These are phyloP conservation scores for Pachyuromys duprasi DNA, from an alignment of 2,797 vertebrate genomes.

Conservation along the genomic window DNA sequence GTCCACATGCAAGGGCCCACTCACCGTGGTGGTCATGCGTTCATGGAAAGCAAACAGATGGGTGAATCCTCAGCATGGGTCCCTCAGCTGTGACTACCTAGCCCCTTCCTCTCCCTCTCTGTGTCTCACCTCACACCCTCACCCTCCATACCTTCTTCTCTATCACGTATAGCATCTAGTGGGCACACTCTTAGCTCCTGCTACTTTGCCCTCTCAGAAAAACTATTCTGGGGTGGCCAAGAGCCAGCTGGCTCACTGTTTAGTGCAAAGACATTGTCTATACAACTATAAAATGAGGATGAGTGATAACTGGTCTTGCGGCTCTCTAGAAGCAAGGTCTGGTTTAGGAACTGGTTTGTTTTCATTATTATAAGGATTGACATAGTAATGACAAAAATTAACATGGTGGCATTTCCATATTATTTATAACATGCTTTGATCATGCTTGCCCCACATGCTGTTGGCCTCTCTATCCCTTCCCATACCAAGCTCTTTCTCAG, in stretches of 20 bases:
- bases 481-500: background rate
- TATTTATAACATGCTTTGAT: background rate
- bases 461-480: background rate
- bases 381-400: background rate
- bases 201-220: background rate
- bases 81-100: background rate
- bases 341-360: background rate
- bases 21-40: background rate
- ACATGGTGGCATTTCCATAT: background rate
- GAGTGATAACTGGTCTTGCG: background rate
- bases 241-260: background rate
- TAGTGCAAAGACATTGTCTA: background rate
- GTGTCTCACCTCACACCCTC: too few relatives aligned
- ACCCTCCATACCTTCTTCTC: too few relatives aligned
- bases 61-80: background rate
- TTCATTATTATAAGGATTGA: background rate
- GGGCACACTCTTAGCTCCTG: background rate
- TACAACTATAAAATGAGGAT: background rate
- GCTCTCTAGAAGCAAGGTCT: background rate
- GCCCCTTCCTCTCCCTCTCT: background rate
- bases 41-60: background rate
- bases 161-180: background rate
- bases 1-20: background rate
- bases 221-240: background rate
- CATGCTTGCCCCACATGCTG: background rate